phyloP scores from a whole-genome alignment of 2,113 vertebrate species.

The Hydrochoerus hydrochaeris region DNA sequence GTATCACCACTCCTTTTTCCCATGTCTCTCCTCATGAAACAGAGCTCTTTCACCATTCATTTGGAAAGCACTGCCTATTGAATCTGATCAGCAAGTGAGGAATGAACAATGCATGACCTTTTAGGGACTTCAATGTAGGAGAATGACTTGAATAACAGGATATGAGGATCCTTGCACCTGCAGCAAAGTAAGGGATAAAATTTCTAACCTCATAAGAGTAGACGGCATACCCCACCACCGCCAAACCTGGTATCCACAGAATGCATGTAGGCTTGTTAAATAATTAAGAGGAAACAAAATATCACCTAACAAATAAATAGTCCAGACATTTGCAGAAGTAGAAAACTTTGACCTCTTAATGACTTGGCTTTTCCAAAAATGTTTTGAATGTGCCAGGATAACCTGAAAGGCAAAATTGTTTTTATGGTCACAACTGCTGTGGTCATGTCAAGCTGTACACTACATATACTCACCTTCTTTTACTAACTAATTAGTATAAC shows the following conservation, averaged over 20 bases:
- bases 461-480: not conserved
- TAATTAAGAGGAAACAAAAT: not conserved
- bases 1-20: too few relatives aligned
- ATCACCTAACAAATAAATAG: not conserved
- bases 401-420: too few relatives aligned
- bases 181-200: not conserved
- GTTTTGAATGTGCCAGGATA: too few relatives aligned
- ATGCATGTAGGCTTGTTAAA: not conserved
- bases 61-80: too few relatives aligned
- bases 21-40: too few relatives aligned
- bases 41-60: too few relatives aligned
- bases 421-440: too few relatives aligned
- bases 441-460: too few relatives aligned
- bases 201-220: not conserved
- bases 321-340: not conserved
- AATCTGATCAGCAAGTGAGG: too few relatives aligned
- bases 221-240: not conserved
- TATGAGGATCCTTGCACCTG: not conserved
- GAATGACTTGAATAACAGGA: not conserved
- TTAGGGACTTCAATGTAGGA: not conserved
- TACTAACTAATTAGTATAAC: not conserved
- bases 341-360: not conserved
- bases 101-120: not conserved
- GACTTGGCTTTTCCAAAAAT: not conserved
- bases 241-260: not conserved